phyloP scores from a whole-genome alignment of 2,888 invertebrate species.

The Sarcophaga caerulescens region DNA sequence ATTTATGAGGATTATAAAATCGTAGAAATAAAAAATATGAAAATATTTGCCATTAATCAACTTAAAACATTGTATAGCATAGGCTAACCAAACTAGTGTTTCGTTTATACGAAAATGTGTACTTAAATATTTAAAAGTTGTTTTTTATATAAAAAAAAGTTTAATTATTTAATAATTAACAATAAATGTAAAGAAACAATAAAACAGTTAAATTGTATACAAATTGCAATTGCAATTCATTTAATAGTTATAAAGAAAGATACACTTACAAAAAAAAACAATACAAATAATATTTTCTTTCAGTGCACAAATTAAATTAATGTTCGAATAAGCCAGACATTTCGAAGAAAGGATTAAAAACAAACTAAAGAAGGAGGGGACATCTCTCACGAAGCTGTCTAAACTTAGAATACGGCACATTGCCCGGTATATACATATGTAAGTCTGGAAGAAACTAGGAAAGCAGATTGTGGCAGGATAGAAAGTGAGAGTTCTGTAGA shows the following conservation, averaged over 20 bases:
- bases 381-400: no score
- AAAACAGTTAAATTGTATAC: background rate
- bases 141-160: background rate
- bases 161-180: background rate
- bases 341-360: no score
- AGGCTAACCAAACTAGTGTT: background rate
- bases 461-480: no score
- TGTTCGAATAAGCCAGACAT: no score
- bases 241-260: background rate
- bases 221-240: background rate
- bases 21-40: background rate
- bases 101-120: background rate
- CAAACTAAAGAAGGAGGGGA: no score
- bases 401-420: no score
- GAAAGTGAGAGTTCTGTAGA: no score
- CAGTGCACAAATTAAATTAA: no score
- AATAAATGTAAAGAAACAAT: background rate
- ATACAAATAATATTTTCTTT: background rate
- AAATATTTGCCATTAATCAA: background rate
- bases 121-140: background rate
- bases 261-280: background rate
- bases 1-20: background rate
- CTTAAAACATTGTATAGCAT: no score
- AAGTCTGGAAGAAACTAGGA: no score
- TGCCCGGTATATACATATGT: no score